Evolutionary conservation across 2,797 vertebrate species (phyloP).

Genomic region (Nasua narica): DNA sequence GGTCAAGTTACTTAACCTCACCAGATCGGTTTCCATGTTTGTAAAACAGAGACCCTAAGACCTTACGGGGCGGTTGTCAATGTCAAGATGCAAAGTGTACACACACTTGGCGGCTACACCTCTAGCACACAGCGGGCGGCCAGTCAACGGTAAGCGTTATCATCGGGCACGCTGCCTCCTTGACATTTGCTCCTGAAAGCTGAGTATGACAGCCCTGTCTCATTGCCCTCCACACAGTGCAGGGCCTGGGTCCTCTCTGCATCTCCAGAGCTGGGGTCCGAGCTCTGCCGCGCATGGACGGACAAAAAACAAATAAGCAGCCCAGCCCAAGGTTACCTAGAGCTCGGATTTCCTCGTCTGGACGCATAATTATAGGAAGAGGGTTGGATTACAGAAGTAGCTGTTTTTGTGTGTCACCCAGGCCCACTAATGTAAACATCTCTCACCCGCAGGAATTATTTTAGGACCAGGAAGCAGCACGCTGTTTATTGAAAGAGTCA

Average conservation of each 20-base stretch:
- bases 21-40: neutral
- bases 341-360: conserved; percentile 61
- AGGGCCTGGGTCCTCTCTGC: neutral
- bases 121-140: fast-evolving
- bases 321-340: neutral
- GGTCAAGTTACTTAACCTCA: neutral
- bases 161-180: neutral
- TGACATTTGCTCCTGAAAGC: neutral
- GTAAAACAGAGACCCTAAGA: neutral
- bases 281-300: neutral
- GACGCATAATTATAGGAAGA: conserved; percentile 52
- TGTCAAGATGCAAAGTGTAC: no score
- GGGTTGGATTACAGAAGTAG: conserved; percentile 63
- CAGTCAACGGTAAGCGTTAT: neutral
- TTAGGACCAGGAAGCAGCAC: conserved; percentile 89
- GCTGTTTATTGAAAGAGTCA: conserved; percentile 93
- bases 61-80: neutral
- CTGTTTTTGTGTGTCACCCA: conserved; percentile 72
- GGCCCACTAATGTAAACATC: conserved; percentile 76
- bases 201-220: no score
- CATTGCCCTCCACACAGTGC: neutral
- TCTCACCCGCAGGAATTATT: conserved; percentile 89
- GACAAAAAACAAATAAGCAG: neutral
- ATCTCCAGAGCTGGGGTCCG: neutral
- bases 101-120: no score